Evolutionary conservation across 2,797 vertebrate genomes (phyloP), one percentile per base, ranked within the genome.

Genomic region (Phataginus tetradactyla): DNA sequence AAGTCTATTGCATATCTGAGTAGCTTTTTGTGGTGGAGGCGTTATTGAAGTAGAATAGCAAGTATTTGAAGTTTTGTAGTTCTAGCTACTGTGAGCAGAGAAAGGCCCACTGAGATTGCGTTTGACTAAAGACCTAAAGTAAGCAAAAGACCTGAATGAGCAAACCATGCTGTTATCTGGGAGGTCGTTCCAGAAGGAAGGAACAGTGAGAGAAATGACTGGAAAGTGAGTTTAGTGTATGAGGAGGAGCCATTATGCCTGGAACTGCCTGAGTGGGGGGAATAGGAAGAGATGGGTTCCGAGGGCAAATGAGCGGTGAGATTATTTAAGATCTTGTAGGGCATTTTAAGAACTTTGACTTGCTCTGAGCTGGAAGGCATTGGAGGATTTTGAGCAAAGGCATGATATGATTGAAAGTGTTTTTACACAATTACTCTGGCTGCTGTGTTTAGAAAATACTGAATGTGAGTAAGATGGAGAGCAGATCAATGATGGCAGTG

Each of bases 41-140:
- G 37, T 79, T 84, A 92, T 39, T 15, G 37, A 85, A 93, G 63
- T 96, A 55, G 34, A 3, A 72, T 80, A 86, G 32, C 42, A 86
- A 77, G 39, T 96, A 86, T 88, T 96, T 79, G 25, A n/a, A 37
- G 42, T 69, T 88, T 96, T 94, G 53, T 92, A 64, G 80, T 87
- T 95, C 86, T 93, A 63, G 34, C 86, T 95, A 57, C 10, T 86
- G 10, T 63, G 12, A 55, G 37, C 37, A 89, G 39, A 91, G 69
- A 80, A 75, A 53, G 78, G 51, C 32, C 90, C 74, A 29, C 37
- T 88, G 45, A 85, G 68, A 79, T 88, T 45, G n/a, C n/a, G 53
- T 80, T 74, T 72, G n/a, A 80, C 32, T 86, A 94, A 95, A 95
- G 74, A 86, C 32, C 42, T 83, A 34, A 92, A 94, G 23, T 11